A percentile compares a stretch with the other conserved stretches of the same genome.
Evolutionary conservation across 2,113 vertebrate genomes (phyloP).

Genomic region (Galeopterus variegatus): DNA sequence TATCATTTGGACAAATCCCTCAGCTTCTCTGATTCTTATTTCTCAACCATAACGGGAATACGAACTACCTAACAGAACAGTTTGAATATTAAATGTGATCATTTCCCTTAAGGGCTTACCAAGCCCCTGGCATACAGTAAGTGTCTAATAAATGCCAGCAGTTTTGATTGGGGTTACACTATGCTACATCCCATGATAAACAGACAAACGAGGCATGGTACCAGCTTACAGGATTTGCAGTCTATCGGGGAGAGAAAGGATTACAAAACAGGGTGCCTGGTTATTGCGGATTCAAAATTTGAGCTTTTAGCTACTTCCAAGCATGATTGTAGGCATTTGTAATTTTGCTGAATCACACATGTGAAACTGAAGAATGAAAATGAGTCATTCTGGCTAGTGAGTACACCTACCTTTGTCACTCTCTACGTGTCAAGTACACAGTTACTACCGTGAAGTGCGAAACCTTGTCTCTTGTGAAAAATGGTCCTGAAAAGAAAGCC

Average conservation of each 20-base stretch:
- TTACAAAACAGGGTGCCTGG: not conserved
- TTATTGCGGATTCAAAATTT: not conserved
- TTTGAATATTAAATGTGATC: not conserved
- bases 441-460: constrained; percentile 72
- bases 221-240: not conserved
- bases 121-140: not conserved
- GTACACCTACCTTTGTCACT: constrained; percentile 72
- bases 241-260: not conserved
- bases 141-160: constrained; percentile 23
- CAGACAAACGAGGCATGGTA: not conserved
- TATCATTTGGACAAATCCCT: constrained; percentile 1
- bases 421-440: constrained; percentile 74
- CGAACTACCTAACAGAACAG: not conserved
- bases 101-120: not conserved
- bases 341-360: constrained; percentile 53
- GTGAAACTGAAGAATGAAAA: constrained; percentile 57
- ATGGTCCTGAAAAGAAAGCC: constrained; percentile 77
- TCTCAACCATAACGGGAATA: not conserved
- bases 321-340: constrained; percentile 34
- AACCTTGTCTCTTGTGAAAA: constrained; percentile 77
- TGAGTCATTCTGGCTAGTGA: constrained; percentile 70
- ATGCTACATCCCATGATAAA: not conserved
- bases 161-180: not conserved
- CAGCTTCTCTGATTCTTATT: constrained; percentile 10
- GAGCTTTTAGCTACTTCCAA: constrained; percentile 10